A percentile compares a stretch with the other conserved stretches of the same genome.
Conservation (phyloP, 2,797 vertebrate genomes). For the Chaenodraco wilsoni region DNA sequence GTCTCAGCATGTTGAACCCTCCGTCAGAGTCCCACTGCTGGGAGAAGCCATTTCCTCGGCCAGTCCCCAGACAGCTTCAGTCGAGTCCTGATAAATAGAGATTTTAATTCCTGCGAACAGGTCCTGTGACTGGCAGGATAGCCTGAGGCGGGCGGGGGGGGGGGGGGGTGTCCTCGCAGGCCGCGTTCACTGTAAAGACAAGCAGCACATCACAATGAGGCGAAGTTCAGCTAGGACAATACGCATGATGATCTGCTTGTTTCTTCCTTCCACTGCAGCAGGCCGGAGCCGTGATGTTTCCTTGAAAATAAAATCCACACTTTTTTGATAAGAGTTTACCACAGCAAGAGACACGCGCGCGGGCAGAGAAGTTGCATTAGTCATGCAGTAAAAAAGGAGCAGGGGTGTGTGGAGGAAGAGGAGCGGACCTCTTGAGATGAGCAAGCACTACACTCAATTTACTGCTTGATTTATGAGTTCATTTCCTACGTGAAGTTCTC, state of each 20-base stretch:
- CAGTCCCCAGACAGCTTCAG: slow-evolving; percentile 52
- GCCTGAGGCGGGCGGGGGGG: slow-evolving; percentile 57
- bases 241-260: background rate
- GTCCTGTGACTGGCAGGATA: slow-evolving; percentile 52
- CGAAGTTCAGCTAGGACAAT: slow-evolving; percentile 66
- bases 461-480: slow-evolving; percentile 81
- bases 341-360: slow-evolving; percentile 25
- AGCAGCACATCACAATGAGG: slow-evolving; percentile 67
- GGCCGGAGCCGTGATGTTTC: slow-evolving; percentile 38
- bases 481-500: slow-evolving; percentile 75
- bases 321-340: slow-evolving; percentile 52
- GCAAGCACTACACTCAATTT: slow-evolving; percentile 79
- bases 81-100: slow-evolving; percentile 61
- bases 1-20: slow-evolving; percentile 52
- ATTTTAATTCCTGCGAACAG: slow-evolving; percentile 72
- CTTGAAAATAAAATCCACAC: slow-evolving; percentile 52
- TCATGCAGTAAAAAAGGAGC: slow-evolving; percentile 69
- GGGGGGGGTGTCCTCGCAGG: slow-evolving; percentile 41
- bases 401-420: slow-evolving; percentile 72
- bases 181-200: slow-evolving; percentile 48
- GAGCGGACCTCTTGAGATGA: slow-evolving; percentile 78
- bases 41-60: slow-evolving; percentile 47
- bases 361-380: slow-evolving; percentile 65
- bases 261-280: slow-evolving; percentile 15
- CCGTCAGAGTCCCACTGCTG: slow-evolving; percentile 62